A percentile compares a stretch with the other conserved stretches of the same genome.
phyloP scores from a whole-genome alignment of 2,113 vertebrate genomes.

The Ceratotherium simum region DNA sequence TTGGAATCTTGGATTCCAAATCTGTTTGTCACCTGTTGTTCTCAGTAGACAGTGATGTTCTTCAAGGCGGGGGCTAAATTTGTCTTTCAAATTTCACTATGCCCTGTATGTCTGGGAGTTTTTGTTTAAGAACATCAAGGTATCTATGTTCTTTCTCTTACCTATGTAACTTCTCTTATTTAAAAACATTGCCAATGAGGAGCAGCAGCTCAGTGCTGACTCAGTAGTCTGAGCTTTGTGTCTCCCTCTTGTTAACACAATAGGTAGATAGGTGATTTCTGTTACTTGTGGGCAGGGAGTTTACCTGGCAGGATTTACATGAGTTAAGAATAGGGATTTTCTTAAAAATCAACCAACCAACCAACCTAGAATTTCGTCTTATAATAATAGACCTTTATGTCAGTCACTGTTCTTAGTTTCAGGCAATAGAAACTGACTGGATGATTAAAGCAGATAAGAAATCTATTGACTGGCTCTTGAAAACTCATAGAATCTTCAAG shows the following conservation, averaged over 20 bases:
- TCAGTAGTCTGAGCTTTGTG: background rate
- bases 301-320: background rate
- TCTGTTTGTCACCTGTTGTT: background rate
- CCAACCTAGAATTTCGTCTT: background rate
- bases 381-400: background rate
- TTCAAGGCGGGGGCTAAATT: background rate
- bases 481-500: background rate
- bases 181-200: background rate
- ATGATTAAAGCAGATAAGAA: no score
- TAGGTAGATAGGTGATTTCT: background rate
- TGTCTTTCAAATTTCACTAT: background rate
- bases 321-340: background rate
- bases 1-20: background rate
- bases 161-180: background rate
- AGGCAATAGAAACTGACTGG: no score
- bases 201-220: background rate
- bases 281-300: background rate
- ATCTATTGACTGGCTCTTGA: no score
- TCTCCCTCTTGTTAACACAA: background rate
- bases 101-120: background rate
- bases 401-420: background rate
- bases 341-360: background rate
- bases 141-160: background rate
- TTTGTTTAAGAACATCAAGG: no score
- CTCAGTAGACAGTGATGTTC: background rate